phyloP scores from a whole-genome alignment of 2,888 invertebrate genomes.

The Parelbella ahira region DNA sequence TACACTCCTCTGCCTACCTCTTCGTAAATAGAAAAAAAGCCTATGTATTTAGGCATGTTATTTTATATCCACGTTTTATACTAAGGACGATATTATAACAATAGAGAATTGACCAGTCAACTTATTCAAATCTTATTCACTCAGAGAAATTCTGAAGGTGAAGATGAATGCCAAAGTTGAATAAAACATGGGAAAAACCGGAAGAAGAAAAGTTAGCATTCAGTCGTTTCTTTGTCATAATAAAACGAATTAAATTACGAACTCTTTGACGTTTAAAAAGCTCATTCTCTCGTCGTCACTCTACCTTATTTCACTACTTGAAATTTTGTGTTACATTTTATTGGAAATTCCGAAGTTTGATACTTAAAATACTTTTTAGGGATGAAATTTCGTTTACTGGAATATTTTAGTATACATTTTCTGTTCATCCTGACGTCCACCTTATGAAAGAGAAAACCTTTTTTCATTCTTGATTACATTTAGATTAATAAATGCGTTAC shows the following conservation, averaged over 20 bases:
- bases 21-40: too few species aligned
- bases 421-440: too few species aligned
- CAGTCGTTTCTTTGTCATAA: conserved; percentile 16
- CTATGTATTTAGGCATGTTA: too few species aligned
- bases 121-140: conserved; percentile 1
- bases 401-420: too few species aligned
- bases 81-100: too few species aligned
- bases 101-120: neutral
- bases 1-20: too few species aligned
- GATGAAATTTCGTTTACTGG: too few species aligned
- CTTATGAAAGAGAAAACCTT: too few species aligned
- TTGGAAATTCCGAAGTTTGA: too few species aligned
- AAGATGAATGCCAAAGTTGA: conserved; percentile 8
- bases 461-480: too few species aligned
- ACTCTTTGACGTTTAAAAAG: conserved; percentile 9
- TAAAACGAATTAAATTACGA: conserved; percentile 18
- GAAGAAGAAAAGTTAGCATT: conserved; percentile 9
- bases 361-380: neutral
- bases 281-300: conserved; percentile 7
- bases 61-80: too few species aligned
- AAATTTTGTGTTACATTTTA: conserved; percentile 1
- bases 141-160: neutral
- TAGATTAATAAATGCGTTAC: too few species aligned
- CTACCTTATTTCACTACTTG: neutral
- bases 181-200: conserved; percentile 11